Evolutionary conservation across 2,797 vertebrate species (phyloP), one percentile per base, ranked within the genome.

Genomic region (Cottoperca gobio): DNA sequence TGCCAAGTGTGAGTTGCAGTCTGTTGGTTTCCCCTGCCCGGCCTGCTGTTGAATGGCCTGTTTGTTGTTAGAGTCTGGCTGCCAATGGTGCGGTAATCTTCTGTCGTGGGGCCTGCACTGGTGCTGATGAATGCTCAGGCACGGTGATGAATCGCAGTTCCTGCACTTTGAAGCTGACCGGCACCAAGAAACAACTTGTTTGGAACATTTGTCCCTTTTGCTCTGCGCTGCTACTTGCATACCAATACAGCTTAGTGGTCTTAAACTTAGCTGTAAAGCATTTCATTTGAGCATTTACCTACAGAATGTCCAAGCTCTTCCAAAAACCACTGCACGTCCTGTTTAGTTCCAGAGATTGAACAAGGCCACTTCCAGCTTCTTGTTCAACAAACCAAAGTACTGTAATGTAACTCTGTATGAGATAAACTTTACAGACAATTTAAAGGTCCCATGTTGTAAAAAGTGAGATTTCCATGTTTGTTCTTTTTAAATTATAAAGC

Each of bases 31-130:
- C 81, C 70, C 73, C 62, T 16, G 69, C 69, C 86, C 61, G 55
- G 55, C 63, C 75, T 23, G 58, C 78, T 11, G 54, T 55, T 95
- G 90, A 94, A 94, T 91, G 87, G 87, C 48, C 84, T 37, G 26
- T 84, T 94, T 95, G 92, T 93, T 91, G 70, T 93, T 89, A 80
- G 82, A 61, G 83, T 71, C 69, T 28, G 82, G 75, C 81, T 88
- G 86, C 85, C 89, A 88, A 63, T 12, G 78, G 75, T 91, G 85
- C 78, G 81, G 86, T 91, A 84, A 86, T 91, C 67, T 88, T 73
- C 82, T 86, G 83, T 81, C 42, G 64, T 55, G 70, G 80, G 84
- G 78, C 90, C 82, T 33, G 70, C 87, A 19, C 68, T 85, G 83
- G 83, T 82, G 73, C 64, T 24, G 71, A 79, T 90, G 86, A 93